Evolutionary conservation across 2,888 invertebrate species (phyloP).

Genomic region (Laspeyria flexula): DNA sequence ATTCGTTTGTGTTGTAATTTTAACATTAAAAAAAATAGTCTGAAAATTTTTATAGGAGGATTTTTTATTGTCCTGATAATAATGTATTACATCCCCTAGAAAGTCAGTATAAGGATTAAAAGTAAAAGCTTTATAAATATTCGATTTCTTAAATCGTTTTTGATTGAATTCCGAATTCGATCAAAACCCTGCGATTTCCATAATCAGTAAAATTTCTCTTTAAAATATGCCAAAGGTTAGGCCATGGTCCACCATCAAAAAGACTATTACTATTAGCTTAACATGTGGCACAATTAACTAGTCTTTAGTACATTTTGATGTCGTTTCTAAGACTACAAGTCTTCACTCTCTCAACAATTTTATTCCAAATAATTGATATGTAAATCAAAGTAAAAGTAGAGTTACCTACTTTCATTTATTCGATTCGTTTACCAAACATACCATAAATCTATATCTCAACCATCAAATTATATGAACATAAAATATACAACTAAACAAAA

Average conservation of each 20-base stretch:
- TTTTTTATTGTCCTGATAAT: too few species aligned
- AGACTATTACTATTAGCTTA: not conserved
- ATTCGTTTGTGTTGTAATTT: too few species aligned
- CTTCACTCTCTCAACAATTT: not conserved
- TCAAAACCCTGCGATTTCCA: conserved; percentile 8
- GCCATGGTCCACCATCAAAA: not conserved
- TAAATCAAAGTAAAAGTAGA: not conserved
- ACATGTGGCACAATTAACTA: not conserved
- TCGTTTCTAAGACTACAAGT: not conserved
- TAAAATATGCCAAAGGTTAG: not conserved
- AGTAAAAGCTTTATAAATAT: not conserved
- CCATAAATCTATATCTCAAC: not conserved
- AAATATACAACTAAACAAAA: too few species aligned
- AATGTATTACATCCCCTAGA: too few species aligned
- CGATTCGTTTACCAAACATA: not conserved
- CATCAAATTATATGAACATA: too few species aligned
- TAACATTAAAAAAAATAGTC: too few species aligned
- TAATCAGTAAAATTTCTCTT: not conserved
- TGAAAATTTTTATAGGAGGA: too few species aligned
- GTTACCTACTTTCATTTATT: not conserved
- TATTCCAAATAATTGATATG: not conserved
- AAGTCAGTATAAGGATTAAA: not conserved
- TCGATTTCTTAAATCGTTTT: conserved; percentile 10
- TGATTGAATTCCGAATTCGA: conserved; percentile 11
- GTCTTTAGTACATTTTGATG: not conserved